Conservation (phyloP, 2,888 invertebrate genomes). For the Heliconius ethilla region DNA sequence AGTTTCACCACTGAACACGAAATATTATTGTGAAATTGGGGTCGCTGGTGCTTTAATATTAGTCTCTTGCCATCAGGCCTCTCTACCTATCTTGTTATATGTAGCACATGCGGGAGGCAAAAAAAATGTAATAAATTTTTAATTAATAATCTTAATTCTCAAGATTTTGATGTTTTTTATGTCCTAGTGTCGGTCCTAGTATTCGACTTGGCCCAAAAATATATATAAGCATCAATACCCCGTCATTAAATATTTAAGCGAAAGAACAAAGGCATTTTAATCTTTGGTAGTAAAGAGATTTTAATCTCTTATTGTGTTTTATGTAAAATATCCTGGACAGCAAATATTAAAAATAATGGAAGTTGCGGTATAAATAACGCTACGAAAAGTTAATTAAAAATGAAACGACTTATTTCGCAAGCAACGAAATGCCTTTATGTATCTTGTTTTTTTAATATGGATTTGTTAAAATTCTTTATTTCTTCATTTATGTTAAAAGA, state of each 20-base stretch:
- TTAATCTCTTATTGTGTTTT: constrained; percentile 39
- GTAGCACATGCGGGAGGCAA: background rate
- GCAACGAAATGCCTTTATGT: constrained; percentile 29
- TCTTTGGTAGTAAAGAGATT: constrained; percentile 34
- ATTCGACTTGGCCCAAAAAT: background rate
- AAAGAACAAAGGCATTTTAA: constrained; percentile 34
- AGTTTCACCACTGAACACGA: too few relatives aligned
- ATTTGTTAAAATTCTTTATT: background rate
- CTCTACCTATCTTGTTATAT: background rate
- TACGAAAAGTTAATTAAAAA: constrained; percentile 42
- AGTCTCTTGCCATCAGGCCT: background rate
- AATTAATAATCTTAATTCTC: background rate
- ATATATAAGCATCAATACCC: constrained; percentile 8
- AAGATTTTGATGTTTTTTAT: constrained; percentile 41
- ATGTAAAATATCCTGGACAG: constrained; percentile 34
- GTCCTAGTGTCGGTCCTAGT: constrained; percentile 25
- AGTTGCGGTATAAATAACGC: constrained; percentile 37
- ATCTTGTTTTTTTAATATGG: constrained; percentile 17
- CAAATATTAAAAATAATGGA: constrained; percentile 41
- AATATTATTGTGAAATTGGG: too few relatives aligned
- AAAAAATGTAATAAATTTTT: background rate
- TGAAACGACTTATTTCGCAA: constrained; percentile 35
- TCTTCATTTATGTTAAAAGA: background rate
- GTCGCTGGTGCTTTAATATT: too few relatives aligned
- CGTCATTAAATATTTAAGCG: constrained; percentile 28